phyloP scores from a whole-genome alignment of 1,140 invertebrate species.

The Tenebrio molitor region DNA sequence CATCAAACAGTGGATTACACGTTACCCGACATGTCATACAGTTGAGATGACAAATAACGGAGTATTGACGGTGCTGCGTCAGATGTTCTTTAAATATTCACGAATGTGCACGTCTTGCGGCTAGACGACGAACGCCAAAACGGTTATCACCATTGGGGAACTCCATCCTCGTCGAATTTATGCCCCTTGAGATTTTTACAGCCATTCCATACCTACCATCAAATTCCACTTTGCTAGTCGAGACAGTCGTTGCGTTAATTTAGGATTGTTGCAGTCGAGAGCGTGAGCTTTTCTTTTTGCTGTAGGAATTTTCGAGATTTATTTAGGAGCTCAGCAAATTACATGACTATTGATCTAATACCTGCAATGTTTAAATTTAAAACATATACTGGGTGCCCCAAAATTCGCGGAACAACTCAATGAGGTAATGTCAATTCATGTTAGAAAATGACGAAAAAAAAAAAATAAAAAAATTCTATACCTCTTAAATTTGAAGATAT shows the following conservation, averaged over 20 bases:
- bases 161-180: background rate
- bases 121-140: conserved; percentile 29
- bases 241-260: conserved; percentile 3
- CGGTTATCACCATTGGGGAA: conserved; percentile 23
- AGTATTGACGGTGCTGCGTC: conserved; percentile 34
- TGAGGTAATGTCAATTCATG: too few species aligned
- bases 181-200: conserved; percentile 23
- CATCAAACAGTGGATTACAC: conserved; percentile 27
- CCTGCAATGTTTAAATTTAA: too few species aligned
- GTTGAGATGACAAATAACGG: conserved; percentile 30
- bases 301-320: background rate
- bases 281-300: background rate
- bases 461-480: too few species aligned
- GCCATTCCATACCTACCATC: conserved; percentile 26
- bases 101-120: conserved; percentile 32
- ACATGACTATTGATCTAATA: too few species aligned
- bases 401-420: too few species aligned
- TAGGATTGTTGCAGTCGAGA: background rate
- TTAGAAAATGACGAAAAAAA: too few species aligned
- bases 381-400: too few species aligned
- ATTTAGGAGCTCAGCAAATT: background rate
- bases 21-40: conserved; percentile 14
- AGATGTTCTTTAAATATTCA: conserved; percentile 41
- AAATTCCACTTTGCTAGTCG: background rate
- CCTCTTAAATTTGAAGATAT: too few species aligned